Conservation (phyloP, 2,113 vertebrate species). For the Cavia aperea region DNA sequence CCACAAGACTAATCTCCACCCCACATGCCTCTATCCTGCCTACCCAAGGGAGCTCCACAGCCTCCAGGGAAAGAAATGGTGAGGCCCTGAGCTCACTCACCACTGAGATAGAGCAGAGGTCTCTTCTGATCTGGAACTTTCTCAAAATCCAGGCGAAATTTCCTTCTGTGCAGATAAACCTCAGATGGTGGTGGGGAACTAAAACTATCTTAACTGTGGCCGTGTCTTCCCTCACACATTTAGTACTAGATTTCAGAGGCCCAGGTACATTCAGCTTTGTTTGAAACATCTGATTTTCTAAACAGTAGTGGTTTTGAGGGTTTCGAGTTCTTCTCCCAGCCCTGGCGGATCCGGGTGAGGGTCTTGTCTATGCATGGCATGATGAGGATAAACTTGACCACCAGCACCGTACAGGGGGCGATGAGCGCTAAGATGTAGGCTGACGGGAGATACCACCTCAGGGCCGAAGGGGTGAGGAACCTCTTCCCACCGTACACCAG, state of each 20-base stretch:
- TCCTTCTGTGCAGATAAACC: background rate
- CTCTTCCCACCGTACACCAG: conserved; percentile 83
- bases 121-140: background rate
- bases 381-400: conserved; percentile 84
- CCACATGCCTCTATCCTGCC: background rate
- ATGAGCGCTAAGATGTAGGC: conserved; percentile 83
- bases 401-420: conserved; percentile 82
- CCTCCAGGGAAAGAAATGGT: background rate
- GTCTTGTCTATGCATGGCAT: conserved; percentile 84
- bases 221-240: background rate
- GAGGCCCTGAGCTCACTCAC: background rate
- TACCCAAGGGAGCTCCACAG: background rate
- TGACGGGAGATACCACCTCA: conserved; percentile 85
- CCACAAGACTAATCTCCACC: background rate
- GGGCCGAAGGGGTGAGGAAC: conserved; percentile 75
- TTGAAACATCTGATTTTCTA: conserved; percentile 70
- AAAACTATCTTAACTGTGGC: background rate
- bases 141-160: background rate
- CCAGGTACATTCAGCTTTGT: background rate
- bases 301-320: conserved; percentile 48
- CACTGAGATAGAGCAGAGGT: background rate
- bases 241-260: background rate
- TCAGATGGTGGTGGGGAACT: background rate
- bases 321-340: conserved; percentile 83
- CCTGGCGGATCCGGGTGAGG: conserved; percentile 85